Evolutionary conservation across 2,113 vertebrate species (phyloP).

Genomic region (Castor canadensis): DNA sequence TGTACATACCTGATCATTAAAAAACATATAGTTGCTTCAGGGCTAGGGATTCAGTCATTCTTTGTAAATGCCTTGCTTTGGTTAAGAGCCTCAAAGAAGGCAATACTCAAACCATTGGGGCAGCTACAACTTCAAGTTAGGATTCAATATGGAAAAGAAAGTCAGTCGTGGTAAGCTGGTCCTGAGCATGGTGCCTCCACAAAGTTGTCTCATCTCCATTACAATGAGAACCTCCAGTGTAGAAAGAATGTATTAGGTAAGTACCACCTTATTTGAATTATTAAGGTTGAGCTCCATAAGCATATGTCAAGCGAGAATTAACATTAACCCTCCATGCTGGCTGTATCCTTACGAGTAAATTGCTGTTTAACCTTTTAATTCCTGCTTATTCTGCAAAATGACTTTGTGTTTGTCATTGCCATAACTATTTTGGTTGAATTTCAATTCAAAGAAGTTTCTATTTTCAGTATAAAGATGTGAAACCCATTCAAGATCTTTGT

Average conservation of each 20-base stretch:
- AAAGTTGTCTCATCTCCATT: background rate
- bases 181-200: background rate
- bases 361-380: background rate
- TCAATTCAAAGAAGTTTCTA: background rate
- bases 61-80: background rate
- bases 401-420: background rate
- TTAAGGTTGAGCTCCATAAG: background rate
- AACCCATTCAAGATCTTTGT: background rate
- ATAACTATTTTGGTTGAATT: background rate
- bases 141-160: background rate
- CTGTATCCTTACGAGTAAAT: background rate
- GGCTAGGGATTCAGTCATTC: background rate
- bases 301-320: background rate
- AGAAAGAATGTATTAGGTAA: background rate
- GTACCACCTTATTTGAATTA: background rate
- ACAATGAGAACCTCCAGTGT: fast-evolving
- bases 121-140: background rate
- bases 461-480: background rate
- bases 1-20: background rate
- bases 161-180: background rate
- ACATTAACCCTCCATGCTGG: background rate
- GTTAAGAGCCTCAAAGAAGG: background rate
- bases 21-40: background rate
- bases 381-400: fast-evolving
- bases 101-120: background rate